Base-by-base conservation (phyloP, 1,140 invertebrate genomes). In the Pogonus chalceus region DNA sequence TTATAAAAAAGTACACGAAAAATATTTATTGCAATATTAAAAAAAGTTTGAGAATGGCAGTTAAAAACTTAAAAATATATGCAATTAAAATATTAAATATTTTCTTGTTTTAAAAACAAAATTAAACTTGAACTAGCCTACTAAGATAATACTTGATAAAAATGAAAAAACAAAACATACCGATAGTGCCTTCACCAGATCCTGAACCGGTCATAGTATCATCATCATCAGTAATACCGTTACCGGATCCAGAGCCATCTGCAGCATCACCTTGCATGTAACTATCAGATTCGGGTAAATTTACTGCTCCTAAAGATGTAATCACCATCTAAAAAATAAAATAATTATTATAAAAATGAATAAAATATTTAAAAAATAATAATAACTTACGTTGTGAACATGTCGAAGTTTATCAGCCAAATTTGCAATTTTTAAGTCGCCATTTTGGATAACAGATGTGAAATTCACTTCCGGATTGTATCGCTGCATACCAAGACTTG, bases 391-490 rank as follows among this genome's bases (percentile, higher is more conserved):
- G 72, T 80, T 75, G 71, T 78, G 76, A 60, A 82, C 79, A 65
- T 81, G 78, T 64, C 80, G 71, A 56, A 83, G 69, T 69, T 81
- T 79, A 63, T 83, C 81, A 56, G 78, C 79, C 52, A 82, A 69
- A 56, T 73, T 73, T 54, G 77, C 77, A 24, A 79, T 77, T 58
- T 76, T 74, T 20, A 73, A 64, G 60, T 80, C 77, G 35, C 65
- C 63, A 57, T 75, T 74, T 55, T 71, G 68, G 51, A 68, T 58
- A 55, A 65, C 63, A 35, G 71, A 60, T 14, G 66, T 69, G 50
- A 76, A 65, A 53, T 75, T 73, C 58, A 83, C 74, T 68, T 84
- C 82, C 1, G 82, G 81, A 65, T 84, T 84, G 68, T 84, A 83
- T 65, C 76, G 78, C 58, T 84, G 81, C 14, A 76, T 78, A 37